Conservation (phyloP, 1,140 invertebrate genomes). For the Drosophila truncata region DNA sequence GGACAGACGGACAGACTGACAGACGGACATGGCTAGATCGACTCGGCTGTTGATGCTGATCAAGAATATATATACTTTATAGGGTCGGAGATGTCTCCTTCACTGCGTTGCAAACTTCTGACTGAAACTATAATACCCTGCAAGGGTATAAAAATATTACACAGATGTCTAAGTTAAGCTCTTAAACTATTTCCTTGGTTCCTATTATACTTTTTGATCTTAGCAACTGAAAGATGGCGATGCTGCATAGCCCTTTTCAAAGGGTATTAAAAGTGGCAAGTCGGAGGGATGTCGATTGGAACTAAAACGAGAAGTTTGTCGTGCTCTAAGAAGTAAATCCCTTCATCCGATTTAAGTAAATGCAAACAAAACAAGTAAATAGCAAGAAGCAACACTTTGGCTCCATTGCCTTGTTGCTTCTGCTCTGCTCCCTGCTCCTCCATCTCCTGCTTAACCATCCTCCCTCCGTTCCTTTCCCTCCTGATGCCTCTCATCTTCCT, state of each 20-base stretch:
- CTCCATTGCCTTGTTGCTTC: slow-evolving; percentile 32
- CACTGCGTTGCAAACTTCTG: too few relatives aligned
- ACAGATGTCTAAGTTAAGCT: not conserved
- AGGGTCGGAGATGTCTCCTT: too few relatives aligned
- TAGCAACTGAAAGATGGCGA: not conserved
- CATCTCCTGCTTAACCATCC: not conserved
- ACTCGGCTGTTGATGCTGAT: too few relatives aligned
- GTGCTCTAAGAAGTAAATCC: slow-evolving; percentile 81
- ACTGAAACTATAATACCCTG: too few relatives aligned
- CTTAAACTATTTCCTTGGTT: not conserved
- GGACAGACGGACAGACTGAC: too few relatives aligned
- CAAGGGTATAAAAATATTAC: not conserved
- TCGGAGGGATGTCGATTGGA: not conserved
- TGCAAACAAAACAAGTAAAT: slow-evolving; percentile 84
- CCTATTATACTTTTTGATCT: not conserved
- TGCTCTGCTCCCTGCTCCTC: slow-evolving; percentile 4
- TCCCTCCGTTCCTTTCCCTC: not conserved
- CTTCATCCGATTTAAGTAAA: slow-evolving; percentile 84
- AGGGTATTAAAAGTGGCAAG: slow-evolving; percentile 16
- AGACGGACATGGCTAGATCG: too few relatives aligned
- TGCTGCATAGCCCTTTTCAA: not conserved
- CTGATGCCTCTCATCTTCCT: slow-evolving; percentile 23
- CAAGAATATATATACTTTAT: too few relatives aligned
- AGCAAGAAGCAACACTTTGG: slow-evolving; percentile 77
- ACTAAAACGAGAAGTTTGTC: slow-evolving; percentile 48